A percentile compares a stretch with the other conserved stretches of the same genome.
Conservation (phyloP, 2,113 vertebrate genomes). For the Oncorhynchus clarkii region DNA sequence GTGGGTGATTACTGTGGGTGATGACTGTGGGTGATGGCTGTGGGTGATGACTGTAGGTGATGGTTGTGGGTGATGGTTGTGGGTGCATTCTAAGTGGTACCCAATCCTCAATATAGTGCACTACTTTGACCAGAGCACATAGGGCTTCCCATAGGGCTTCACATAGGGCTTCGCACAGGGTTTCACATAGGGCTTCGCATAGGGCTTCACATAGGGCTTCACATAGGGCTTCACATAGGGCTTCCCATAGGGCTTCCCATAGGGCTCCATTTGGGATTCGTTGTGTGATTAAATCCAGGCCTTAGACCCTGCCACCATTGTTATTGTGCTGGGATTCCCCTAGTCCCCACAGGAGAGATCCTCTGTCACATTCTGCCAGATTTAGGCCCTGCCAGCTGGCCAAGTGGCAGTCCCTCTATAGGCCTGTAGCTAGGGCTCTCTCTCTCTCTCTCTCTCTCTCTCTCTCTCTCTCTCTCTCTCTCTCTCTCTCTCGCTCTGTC, state of each 20-base stretch:
- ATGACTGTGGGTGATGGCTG: conserved; percentile 27
- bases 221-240: too few relatives aligned
- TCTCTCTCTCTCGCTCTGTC: too few relatives aligned
- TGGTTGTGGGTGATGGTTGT: conserved; percentile 69
- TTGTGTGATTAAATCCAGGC: conserved; percentile 73
- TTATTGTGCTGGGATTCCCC: conserved; percentile 78
- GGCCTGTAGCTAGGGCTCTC: conserved; percentile 7
- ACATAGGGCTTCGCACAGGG: too few relatives aligned
- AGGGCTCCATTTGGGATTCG: too few relatives aligned
- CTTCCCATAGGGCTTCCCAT: too few relatives aligned
- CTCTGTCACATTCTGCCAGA: conserved; percentile 77
- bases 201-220: too few relatives aligned
- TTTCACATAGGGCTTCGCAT: too few relatives aligned
- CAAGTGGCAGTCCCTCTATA: conserved; percentile 38
- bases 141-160: too few relatives aligned
- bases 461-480: conserved; percentile 4
- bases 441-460: neutral
- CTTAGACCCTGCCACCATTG: conserved; percentile 69
- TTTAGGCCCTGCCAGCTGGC: conserved; percentile 71
- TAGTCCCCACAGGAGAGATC: conserved; percentile 68
- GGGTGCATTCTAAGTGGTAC: too few relatives aligned
- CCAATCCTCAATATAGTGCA: too few relatives aligned
- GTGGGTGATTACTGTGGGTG: conserved; percentile 50
- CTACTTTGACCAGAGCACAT: too few relatives aligned
- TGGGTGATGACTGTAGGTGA: conserved; percentile 53